phyloP scores from a whole-genome alignment of 2,797 vertebrate genomes.

The Chelon labrosus region DNA sequence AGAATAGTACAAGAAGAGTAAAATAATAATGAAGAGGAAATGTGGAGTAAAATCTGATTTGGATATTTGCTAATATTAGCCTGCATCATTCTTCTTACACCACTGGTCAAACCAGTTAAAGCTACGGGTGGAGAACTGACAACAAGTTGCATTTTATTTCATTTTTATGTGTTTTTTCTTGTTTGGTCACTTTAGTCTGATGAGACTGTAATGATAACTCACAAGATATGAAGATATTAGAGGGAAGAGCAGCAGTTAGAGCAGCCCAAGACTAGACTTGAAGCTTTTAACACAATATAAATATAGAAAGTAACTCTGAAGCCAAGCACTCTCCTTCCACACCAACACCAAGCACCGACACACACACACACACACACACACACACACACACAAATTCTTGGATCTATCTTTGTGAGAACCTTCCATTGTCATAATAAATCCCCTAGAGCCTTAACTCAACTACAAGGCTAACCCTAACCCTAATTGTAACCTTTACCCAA shows the following conservation, averaged over 20 bases:
- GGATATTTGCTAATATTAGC: neutral
- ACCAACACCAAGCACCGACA: no score
- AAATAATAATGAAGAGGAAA: neutral
- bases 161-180: neutral
- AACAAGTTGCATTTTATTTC: neutral
- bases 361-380: no score
- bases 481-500: no score
- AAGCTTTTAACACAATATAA: neutral
- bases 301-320: no score
- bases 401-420: no score
- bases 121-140: neutral
- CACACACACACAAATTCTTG: no score
- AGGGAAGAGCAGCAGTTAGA: neutral
- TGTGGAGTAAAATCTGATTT: neutral
- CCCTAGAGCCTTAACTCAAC: no score
- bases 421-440: no score
- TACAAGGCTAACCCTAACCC: no score
- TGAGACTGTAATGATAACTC: neutral
- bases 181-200: neutral
- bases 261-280: neutral
- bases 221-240: neutral
- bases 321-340: no score
- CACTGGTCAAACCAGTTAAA: neutral
- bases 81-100: no score
- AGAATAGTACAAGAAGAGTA: neutral